A percentile compares a stretch with the other conserved stretches of the same genome.
These are phyloP conservation scores for Perognathus longimembris DNA, from an alignment of 2,113 vertebrate species.

Conservation along the genomic window DNA sequence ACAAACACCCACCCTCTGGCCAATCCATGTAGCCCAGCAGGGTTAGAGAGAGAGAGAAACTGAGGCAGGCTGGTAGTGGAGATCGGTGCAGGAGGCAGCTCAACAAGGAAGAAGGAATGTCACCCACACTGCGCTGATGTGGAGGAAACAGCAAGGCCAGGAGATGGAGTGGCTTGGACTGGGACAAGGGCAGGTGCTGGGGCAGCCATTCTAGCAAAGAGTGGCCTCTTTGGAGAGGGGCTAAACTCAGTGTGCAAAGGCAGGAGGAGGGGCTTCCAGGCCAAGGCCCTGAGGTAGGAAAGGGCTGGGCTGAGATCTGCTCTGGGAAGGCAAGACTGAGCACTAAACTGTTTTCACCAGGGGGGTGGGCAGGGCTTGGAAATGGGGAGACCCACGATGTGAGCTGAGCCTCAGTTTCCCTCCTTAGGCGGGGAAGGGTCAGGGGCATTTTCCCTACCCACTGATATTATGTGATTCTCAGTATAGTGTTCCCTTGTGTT, in stretches of 20 bases:
- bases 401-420: conserved; percentile 9
- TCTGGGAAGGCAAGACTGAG: neutral
- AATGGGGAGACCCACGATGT: fast-evolving
- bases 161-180: neutral
- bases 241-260: neutral
- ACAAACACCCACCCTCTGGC: neutral
- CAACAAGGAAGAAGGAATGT: neutral
- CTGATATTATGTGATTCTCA: neutral
- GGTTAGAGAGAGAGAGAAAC: neutral
- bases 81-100: no score
- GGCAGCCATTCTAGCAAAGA: neutral
- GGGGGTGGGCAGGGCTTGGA: neutral
- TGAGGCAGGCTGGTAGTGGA: neutral
- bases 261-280: neutral
- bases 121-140: no score
- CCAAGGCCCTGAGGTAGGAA: neutral
- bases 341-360: neutral
- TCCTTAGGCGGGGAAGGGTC: neutral
- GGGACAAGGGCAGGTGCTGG: neutral
- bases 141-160: neutral
- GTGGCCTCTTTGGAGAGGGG: neutral
- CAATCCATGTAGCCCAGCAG: neutral
- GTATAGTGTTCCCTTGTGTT: neutral
- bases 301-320: neutral
- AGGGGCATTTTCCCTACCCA: neutral